Evolutionary conservation across 2,113 vertebrate genomes (phyloP), one percentile per base, ranked within the genome.

Genomic region (Mirza zaza): DNA sequence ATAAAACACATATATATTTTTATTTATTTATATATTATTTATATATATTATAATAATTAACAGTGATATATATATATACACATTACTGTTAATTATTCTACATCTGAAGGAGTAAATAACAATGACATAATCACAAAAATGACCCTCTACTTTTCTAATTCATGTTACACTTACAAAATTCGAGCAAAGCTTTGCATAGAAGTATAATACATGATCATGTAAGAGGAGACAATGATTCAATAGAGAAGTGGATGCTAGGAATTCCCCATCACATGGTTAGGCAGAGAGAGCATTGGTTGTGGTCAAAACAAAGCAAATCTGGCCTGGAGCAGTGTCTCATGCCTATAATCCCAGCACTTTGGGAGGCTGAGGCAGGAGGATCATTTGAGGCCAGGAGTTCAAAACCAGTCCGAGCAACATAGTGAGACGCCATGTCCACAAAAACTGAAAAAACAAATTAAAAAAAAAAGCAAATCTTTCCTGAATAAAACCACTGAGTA

Each of bases 51-150:
- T 14, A 29, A 68, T 9, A n/a, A 59, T 59, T 20, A 68, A 18
- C 25, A 17, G 34, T n/a, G 15, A 59, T n/a, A 36, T 36, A 36
- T 36, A 36, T 70, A 71, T 39, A 25, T 39, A 71, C 36, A 17
- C 11, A 70, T 23, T 9, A 36, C 36, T 23, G 6, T 4, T 97
- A 23, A 75, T 0, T 61, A 70, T 90, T n/a, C 39, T 71, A 55
- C 79, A 36, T 88, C 68, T 39, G 45, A 81, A 94, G 63, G 17
- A 68, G 61, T 84, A 39, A 93, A 50, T 81, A 21, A 48, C 68
- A 92, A 63, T 90, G 45, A 50, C 17, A 10, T 57, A 42, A 63
- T 76, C 14, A 34, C 76, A 13, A 67, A 96, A 97, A 98, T 32
- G 27, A 95, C 80, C 11, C 8, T 34, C 1, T 39, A 7, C 39